These are phyloP conservation scores for Cassiopea xamachana DNA, from an alignment of 30 jellyfish, hydroid and myxozoan species.

Conservation along the genomic window DNA sequence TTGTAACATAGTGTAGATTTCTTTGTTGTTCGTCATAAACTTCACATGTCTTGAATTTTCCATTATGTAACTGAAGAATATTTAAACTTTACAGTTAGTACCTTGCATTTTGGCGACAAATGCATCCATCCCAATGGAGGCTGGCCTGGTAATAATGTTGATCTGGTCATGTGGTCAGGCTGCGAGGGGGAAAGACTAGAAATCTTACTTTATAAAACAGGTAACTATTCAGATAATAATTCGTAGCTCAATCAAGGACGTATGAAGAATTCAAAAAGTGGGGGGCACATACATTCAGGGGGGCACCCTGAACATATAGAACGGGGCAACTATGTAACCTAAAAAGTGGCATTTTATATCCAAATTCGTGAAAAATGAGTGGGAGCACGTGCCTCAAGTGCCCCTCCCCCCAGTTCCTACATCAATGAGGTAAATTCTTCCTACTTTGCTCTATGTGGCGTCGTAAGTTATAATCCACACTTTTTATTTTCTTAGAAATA, in stretches of 20 bases:
- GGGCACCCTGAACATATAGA: neutral
- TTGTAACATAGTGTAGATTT: too few relatives aligned
- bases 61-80: neutral
- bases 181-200: constrained; percentile 28
- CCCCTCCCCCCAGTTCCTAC: neutral
- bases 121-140: constrained; percentile 86
- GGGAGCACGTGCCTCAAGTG: neutral
- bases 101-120: constrained; percentile 44
- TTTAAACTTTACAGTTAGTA: constrained; percentile 22
- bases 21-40: too few relatives aligned
- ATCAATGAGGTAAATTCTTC: too few relatives aligned
- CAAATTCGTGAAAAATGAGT: neutral
- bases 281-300: too few relatives aligned
- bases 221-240: constrained; percentile 11
- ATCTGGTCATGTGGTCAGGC: constrained; percentile 77
- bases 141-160: constrained; percentile 39
- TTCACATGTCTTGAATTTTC: too few relatives aligned
- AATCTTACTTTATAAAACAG: constrained; percentile 44
- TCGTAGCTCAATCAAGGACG: neutral
- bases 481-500: too few relatives aligned
- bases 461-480: too few relatives aligned
- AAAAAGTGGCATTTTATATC: neutral
- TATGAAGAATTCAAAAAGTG: too few relatives aligned
- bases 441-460: too few relatives aligned
- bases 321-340: neutral